Percentiles rank a stretch among this genome's conserved stretches.
These are phyloP conservation scores for Endotricha flammealis DNA, from an alignment of 2,888 invertebrate species.

Conservation along the genomic window DNA sequence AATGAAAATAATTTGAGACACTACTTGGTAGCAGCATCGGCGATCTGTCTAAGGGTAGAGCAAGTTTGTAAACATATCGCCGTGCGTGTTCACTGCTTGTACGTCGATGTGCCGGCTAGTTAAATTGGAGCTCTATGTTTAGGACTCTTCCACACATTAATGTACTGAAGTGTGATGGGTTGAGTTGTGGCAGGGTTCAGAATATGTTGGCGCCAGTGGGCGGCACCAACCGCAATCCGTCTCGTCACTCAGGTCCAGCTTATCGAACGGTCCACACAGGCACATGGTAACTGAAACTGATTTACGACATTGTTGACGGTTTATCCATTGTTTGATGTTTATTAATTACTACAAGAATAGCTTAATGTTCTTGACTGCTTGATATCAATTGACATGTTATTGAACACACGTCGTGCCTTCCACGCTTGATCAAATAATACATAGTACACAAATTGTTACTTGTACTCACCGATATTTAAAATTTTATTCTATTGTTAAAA, in stretches of 20 bases:
- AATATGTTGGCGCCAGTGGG: constrained; percentile 32
- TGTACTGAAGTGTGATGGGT: constrained; percentile 20
- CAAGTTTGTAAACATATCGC: constrained; percentile 22
- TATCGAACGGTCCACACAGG: constrained; percentile 59
- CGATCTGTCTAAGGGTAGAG: constrained; percentile 23
- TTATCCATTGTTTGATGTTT: constrained; percentile 46
- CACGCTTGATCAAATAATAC: too few relatives aligned
- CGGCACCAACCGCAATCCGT: constrained; percentile 46
- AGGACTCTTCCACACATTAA: constrained; percentile 22
- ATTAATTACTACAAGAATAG: constrained; percentile 42
- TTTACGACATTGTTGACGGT: constrained; percentile 58
- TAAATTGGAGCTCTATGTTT: constrained; percentile 22
- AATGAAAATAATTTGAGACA: too few relatives aligned
- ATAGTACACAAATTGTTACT: too few relatives aligned
- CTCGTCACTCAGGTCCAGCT: constrained; percentile 54
- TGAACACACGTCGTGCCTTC: too few relatives aligned
- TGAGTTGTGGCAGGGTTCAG: constrained; percentile 28
- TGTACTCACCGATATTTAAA: too few relatives aligned
- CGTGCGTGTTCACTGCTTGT: constrained; percentile 15
- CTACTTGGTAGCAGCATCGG: constrained; percentile 1
- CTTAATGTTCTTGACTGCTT: not conserved
- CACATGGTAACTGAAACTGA: constrained; percentile 66
- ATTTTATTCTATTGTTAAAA: too few relatives aligned
- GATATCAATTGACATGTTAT: too few relatives aligned
- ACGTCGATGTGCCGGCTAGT: constrained; percentile 21